These are phyloP conservation scores for Plutomurus gul DNA, from an alignment of 1,140 invertebrate genomes.

Conservation along the genomic window DNA sequence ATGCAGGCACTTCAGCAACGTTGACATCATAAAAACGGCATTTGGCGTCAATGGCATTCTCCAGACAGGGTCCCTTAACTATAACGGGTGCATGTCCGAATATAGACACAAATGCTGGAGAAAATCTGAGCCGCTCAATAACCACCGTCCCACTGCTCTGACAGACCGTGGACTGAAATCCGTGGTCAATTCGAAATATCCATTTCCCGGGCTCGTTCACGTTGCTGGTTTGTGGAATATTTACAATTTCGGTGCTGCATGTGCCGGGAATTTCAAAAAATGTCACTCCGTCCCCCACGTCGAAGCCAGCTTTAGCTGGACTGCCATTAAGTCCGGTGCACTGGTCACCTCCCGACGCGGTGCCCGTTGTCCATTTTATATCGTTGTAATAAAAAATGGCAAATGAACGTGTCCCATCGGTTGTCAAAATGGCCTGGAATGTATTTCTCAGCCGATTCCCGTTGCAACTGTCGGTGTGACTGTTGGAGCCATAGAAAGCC, in stretches of 20 bases:
- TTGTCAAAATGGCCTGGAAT: slow-evolving; percentile 57
- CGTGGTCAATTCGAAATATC: slow-evolving; percentile 35
- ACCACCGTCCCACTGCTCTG: background rate
- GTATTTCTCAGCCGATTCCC: slow-evolving; percentile 53
- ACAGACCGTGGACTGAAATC: background rate
- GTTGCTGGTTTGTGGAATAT: slow-evolving; percentile 26
- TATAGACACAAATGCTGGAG: background rate
- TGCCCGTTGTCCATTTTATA: slow-evolving; percentile 57
- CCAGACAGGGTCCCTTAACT: background rate
- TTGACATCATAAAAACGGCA: background rate
- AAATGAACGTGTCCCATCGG: slow-evolving; percentile 55
- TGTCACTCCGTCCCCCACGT: slow-evolving; percentile 30
- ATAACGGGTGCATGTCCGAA: background rate
- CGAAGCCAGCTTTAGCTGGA: slow-evolving; percentile 45
- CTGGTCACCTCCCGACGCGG: slow-evolving; percentile 53
- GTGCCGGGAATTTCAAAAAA: slow-evolving; percentile 25
- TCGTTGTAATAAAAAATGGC: slow-evolving; percentile 57
- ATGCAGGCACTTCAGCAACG: background rate
- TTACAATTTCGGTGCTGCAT: slow-evolving; percentile 9
- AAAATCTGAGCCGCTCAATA: background rate
- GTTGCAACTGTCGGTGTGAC: background rate
- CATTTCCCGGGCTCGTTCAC: slow-evolving; percentile 38
- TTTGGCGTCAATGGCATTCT: background rate
- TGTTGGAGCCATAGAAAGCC: background rate
- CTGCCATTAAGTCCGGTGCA: slow-evolving; percentile 33